Conservation (phyloP, 2,113 vertebrate species). For the Rousettus leschenaultii region DNA sequence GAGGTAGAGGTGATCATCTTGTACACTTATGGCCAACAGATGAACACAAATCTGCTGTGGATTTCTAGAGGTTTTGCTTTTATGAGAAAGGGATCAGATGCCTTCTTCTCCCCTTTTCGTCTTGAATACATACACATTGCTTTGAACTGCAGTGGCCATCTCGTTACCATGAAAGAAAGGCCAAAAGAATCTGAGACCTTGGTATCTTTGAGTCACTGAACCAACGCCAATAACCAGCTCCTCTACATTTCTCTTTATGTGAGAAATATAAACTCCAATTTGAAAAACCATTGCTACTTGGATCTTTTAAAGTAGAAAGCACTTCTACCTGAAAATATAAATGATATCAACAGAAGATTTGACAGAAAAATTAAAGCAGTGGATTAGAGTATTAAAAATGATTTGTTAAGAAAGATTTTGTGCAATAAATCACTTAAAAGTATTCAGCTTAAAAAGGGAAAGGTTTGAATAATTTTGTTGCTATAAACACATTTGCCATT, state of each 20-base stretch:
- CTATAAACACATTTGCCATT: background rate
- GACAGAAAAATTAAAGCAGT: conserved; percentile 3
- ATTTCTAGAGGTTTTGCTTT: background rate
- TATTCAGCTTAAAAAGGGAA: background rate
- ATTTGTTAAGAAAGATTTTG: background rate
- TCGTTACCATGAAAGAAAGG: background rate
- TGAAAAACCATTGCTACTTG: background rate
- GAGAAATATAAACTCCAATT: background rate
- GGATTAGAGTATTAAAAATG: background rate
- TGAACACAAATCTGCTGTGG: background rate
- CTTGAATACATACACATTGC: background rate
- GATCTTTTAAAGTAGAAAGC: background rate
- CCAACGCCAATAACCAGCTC: background rate
- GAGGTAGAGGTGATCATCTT: background rate
- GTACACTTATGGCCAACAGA: background rate
- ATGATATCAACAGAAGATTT: background rate
- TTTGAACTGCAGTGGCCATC: background rate
- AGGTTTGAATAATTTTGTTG: conserved; percentile 15
- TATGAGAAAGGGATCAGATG: background rate
- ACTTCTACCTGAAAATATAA: background rate
- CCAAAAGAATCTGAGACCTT: background rate
- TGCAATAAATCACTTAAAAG: background rate
- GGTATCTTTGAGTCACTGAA: background rate
- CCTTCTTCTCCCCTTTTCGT: background rate
- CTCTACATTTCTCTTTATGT: background rate